These are phyloP conservation scores for Crocodylus rhombifer DNA, from an alignment of 2,797 vertebrate species.

Conservation along the genomic window DNA sequence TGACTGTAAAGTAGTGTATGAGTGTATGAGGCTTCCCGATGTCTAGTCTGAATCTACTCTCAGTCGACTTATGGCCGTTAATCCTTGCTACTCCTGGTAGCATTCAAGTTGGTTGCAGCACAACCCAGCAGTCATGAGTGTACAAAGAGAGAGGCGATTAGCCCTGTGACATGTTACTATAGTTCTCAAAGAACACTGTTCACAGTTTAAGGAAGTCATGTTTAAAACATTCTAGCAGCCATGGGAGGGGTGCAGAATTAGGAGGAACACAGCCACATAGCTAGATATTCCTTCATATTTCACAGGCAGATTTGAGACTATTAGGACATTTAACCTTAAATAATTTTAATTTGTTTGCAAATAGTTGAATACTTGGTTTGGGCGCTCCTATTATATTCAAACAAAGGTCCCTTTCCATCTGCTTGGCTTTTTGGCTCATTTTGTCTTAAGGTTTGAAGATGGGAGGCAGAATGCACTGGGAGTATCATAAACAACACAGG, in stretches of 20 bases:
- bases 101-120: too few relatives aligned
- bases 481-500: neutral
- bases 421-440: neutral
- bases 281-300: neutral
- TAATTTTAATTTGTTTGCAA: too few relatives aligned
- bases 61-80: too few relatives aligned
- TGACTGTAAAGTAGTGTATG: too few relatives aligned
- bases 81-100: too few relatives aligned
- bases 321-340: neutral
- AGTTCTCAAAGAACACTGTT: neutral
- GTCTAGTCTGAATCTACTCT: too few relatives aligned
- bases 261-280: too few relatives aligned
- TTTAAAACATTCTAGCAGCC: neutral
- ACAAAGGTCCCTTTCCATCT: neutral
- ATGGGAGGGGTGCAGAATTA: neutral
- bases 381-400: neutral
- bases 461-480: neutral
- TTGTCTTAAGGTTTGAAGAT: neutral
- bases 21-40: too few relatives aligned
- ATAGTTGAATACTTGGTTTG: neutral
- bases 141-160: too few relatives aligned
- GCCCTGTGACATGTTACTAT: neutral
- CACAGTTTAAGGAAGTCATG: conserved; percentile 3
- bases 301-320: neutral
- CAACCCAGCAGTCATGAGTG: too few relatives aligned